Conservation (phyloP, 2,888 invertebrate genomes). For the Drosophila testacea region DNA sequence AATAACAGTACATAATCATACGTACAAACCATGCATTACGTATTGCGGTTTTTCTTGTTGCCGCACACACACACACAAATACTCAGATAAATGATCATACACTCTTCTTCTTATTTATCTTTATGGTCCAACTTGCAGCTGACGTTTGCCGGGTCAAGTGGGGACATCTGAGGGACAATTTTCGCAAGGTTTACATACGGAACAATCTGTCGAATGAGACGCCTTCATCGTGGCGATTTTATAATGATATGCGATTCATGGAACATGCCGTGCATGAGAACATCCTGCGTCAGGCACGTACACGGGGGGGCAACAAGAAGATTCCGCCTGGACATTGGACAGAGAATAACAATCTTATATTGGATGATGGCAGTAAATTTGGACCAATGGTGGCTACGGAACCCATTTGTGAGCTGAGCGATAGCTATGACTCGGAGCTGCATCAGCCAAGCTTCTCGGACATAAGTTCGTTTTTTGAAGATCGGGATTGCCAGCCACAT, state of each 20-base stretch:
- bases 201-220: constrained; percentile 78
- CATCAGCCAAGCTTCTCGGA: constrained; percentile 80
- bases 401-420: constrained; percentile 67
- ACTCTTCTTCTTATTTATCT: constrained; percentile 7
- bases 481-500: constrained; percentile 50
- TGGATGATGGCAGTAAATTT: constrained; percentile 50
- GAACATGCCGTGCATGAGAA: constrained; percentile 79
- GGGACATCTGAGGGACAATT: constrained; percentile 81
- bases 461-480: constrained; percentile 75
- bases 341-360: constrained; percentile 61
- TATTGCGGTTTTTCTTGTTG: constrained; percentile 49
- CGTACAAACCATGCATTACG: constrained; percentile 1
- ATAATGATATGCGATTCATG: constrained; percentile 81
- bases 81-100: constrained; percentile 9
- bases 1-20: constrained; percentile 16
- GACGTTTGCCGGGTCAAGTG: constrained; percentile 81
- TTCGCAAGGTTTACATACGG: constrained; percentile 80
- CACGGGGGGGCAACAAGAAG: constrained; percentile 55
- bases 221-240: constrained; percentile 81
- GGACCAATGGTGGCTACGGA: constrained; percentile 60
- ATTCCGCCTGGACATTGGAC: constrained; percentile 55
- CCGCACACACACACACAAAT: not conserved
- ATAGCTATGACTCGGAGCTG: constrained; percentile 71
- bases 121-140: constrained; percentile 42
- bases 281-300: constrained; percentile 73